Conservation (phyloP, 2,888 invertebrate species). For the Invenusta paracnida region DNA sequence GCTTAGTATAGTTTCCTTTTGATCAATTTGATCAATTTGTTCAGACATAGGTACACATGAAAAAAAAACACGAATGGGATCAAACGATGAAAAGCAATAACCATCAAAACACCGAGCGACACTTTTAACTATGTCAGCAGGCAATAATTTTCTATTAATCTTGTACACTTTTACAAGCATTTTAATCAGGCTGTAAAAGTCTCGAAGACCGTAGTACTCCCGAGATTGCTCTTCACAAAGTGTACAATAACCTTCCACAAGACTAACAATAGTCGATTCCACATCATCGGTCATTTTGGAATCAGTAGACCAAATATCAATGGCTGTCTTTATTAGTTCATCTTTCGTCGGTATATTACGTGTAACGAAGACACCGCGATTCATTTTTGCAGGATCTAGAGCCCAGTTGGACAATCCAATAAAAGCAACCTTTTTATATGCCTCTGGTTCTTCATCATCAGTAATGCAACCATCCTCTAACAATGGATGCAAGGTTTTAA, state of each 20-base stretch:
- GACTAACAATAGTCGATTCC: neutral
- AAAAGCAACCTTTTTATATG: constrained; percentile 38
- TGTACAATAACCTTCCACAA: constrained; percentile 39
- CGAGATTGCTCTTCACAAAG: constrained; percentile 29
- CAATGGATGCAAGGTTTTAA: constrained; percentile 41
- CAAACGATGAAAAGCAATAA: too few relatives aligned
- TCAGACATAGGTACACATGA: too few relatives aligned
- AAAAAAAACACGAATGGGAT: too few relatives aligned
- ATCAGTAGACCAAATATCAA: constrained; percentile 20
- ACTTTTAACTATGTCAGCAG: neutral
- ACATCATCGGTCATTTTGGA: neutral
- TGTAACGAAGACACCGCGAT: constrained; percentile 44
- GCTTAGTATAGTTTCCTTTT: neutral
- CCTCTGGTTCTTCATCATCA: constrained; percentile 3
- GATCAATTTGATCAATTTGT: too few relatives aligned
- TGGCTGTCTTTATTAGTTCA: constrained; percentile 39
- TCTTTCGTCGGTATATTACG: constrained; percentile 26
- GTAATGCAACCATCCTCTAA: constrained; percentile 8
- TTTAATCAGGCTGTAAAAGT: constrained; percentile 42
- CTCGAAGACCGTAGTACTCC: constrained; percentile 42
- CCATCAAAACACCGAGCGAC: constrained; percentile 1
- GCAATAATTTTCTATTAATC: neutral
- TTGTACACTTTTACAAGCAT: constrained; percentile 8
- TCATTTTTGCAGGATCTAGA: constrained; percentile 47
- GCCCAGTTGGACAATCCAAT: constrained; percentile 46